Evolutionary conservation across 1,140 invertebrate species (phyloP), one percentile per base, ranked within the genome.

Genomic region (Lasioglossum albipes): DNA sequence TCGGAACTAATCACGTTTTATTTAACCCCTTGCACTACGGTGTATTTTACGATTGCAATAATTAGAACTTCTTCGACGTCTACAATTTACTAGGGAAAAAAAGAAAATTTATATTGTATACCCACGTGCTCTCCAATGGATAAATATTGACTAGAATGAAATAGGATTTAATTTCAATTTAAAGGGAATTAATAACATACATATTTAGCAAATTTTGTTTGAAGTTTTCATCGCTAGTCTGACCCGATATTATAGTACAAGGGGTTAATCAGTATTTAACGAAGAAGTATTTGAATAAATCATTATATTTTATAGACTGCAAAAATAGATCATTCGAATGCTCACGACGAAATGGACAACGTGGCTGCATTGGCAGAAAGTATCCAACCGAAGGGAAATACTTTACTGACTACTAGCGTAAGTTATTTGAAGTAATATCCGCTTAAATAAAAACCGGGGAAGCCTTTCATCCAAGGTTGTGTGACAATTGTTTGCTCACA

Each of bases 321-420:
- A 75, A 90, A 90, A 78, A 89, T 87, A 81, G 93, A 93, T 89
- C 94, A 95, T 79, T 95, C 95, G 81, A 95, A 95, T 90, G 94
- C 94, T 74, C 93, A 94, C 41, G 94, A 96, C 89, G 96, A 96
- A 93, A 96, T 97, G 87, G 96, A 97, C 89, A 97, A 99, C 93
- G 98, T 98, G 68, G 98, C 99, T 65, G 97, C 97, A 74, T 95
- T 99, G 77, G 99, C 99, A 67, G 97, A 99, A 92, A 97, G 98
- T 91, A 97, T 99, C 89, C 98, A 99, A 94, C 99, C 99, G 0
- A 99, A 98, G 93, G 99, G 99, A 90, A 99, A 98, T 90, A 99
- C 98, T 9, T 94, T 99, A 69, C 97, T 98, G 86, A 98, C 98
- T 59, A 98, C 98, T 72, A 96, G 96, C 91, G 94, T 94, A 93